Conservation (phyloP, 1,140 invertebrate species). For the Cydia strobilella region DNA sequence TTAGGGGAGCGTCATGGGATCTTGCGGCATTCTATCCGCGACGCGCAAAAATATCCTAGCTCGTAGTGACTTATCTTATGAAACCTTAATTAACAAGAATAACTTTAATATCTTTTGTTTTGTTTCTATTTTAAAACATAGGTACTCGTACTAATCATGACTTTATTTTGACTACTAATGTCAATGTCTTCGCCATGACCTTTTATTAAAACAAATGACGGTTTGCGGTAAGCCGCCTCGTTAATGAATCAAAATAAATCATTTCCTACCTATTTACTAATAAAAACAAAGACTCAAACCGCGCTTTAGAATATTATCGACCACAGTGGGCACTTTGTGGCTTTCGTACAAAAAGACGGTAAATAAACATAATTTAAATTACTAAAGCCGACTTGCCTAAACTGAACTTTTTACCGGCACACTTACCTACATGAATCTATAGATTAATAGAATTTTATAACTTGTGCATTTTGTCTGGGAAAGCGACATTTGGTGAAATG, state of each 20-base stretch:
- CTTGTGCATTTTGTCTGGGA: too few relatives aligned
- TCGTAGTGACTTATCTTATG: too few relatives aligned
- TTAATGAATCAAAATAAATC: conserved; percentile 28
- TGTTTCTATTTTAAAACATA: too few relatives aligned
- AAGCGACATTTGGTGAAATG: too few relatives aligned
- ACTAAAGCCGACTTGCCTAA: neutral
- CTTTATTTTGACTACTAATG: neutral
- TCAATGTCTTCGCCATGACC: neutral
- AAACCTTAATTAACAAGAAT: too few relatives aligned
- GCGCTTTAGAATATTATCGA: conserved; percentile 2
- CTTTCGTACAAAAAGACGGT: conserved; percentile 2
- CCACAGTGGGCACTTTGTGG: neutral
- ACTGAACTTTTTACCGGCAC: neutral
- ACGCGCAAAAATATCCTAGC: too few relatives aligned
- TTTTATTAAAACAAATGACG: conserved; percentile 14
- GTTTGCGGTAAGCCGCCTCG: conserved; percentile 6
- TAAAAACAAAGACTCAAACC: neutral
- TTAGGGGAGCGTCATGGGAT: too few relatives aligned
- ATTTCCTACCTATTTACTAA: conserved; percentile 17
- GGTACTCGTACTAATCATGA: too few relatives aligned
- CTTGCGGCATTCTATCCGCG: too few relatives aligned
- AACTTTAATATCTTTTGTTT: too few relatives aligned
- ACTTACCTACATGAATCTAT: too few relatives aligned
- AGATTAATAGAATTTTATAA: too few relatives aligned
- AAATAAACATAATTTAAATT: neutral